A percentile compares a stretch with the other conserved stretches of the same genome.
phyloP scores from a whole-genome alignment of 2,888 invertebrate species.

The Seira ritae region DNA sequence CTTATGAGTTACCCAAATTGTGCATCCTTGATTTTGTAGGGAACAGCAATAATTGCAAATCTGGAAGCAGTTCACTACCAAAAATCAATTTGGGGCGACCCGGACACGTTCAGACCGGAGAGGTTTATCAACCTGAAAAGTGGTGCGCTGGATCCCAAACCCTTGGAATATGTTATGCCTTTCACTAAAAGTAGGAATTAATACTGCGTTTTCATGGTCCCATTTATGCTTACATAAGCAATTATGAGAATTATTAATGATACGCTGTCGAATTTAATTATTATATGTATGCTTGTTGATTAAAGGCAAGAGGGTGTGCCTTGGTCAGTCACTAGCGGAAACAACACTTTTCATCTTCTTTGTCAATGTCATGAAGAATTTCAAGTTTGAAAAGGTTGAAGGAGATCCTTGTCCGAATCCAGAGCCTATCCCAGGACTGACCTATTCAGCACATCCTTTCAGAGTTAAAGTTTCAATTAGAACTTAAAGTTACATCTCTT shows the following conservation, averaged over 20 bases:
- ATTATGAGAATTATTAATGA: too few relatives aligned
- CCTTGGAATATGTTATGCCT: too few relatives aligned
- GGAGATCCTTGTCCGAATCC: background rate
- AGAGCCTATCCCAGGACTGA: background rate
- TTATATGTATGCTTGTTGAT: too few relatives aligned
- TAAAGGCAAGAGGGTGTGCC: conserved; percentile 23
- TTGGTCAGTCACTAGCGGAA: conserved; percentile 31
- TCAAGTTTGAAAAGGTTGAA: conserved; percentile 4
- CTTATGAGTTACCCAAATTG: background rate
- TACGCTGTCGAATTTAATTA: background rate
- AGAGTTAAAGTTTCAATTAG: conserved; percentile 18
- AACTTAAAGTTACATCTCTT: too few relatives aligned
- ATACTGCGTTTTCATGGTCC: too few relatives aligned
- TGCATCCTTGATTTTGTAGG: background rate
- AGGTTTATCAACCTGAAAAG: conserved; percentile 23
- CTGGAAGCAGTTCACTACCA: conserved; percentile 35
- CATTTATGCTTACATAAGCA: background rate
- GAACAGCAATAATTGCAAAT: conserved; percentile 1
- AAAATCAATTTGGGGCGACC: conserved; percentile 37
- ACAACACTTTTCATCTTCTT: conserved; percentile 28
- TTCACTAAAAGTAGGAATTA: too few relatives aligned
- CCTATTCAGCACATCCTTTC: conserved; percentile 15
- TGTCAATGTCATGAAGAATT: background rate
- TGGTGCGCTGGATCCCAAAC: too few relatives aligned
- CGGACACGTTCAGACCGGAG: conserved; percentile 39